Conservation (phyloP, 2,797 vertebrate species). For the Periophthalmus magnuspinnatus region DNA sequence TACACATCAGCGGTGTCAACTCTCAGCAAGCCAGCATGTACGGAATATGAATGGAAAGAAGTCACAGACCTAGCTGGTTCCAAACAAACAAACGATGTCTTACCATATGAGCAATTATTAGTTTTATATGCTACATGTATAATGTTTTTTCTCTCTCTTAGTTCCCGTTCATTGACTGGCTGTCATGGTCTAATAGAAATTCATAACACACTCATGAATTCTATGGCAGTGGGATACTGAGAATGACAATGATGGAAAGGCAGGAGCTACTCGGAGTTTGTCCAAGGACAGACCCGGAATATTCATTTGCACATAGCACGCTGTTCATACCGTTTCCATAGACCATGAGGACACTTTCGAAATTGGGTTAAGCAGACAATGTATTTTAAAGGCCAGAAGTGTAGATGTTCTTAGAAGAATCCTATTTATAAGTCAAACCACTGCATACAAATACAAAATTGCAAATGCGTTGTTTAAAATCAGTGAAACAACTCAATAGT, state of each 20-base stretch:
- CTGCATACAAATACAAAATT: no score
- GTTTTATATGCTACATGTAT: conserved; percentile 3
- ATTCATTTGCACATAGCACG: conserved; percentile 30
- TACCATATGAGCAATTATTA: background rate
- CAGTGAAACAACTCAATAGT: no score
- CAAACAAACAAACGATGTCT: background rate
- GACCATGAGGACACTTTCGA: background rate
- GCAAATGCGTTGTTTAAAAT: no score
- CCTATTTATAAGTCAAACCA: no score
- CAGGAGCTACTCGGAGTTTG: conserved; percentile 2
- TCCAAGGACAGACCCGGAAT: conserved; percentile 27
- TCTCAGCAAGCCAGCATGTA: background rate
- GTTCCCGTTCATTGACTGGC: conserved; percentile 18
- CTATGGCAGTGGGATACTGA: conserved; percentile 3
- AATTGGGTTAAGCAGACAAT: background rate
- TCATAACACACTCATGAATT: conserved; percentile 17
- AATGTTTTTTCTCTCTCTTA: conserved; percentile 2
- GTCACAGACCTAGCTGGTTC: background rate
- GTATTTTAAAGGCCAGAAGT: background rate
- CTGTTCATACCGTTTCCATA: background rate
- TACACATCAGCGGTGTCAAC: conserved; percentile 7
- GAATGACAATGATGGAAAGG: conserved; percentile 27
- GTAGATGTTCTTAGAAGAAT: no score
- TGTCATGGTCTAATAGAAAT: conserved; percentile 25
- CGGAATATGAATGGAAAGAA: background rate